Evolutionary conservation across 2,888 invertebrate genomes (phyloP), one percentile per base, ranked within the genome.

Genomic region (Salpingus planirostris): DNA sequence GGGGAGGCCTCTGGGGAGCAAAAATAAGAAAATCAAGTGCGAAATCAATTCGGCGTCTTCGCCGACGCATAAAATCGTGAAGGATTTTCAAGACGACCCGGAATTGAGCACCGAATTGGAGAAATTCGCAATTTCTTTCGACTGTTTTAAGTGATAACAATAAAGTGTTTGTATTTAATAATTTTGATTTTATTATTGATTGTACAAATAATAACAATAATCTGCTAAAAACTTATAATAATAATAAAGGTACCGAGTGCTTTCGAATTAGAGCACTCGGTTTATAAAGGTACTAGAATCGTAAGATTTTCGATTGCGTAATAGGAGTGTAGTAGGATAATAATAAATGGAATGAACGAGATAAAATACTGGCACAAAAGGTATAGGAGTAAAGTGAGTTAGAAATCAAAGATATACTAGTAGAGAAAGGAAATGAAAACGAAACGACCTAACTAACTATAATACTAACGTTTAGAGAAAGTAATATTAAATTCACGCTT

Each of bases 31-130:
- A 27, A 25, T 15, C 38, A 23, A 44, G 36, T 35, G 35, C 10
- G 40, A 31, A 22, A 38, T 35, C 3, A 10, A 8, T 11, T 8
- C 7, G 6, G 18, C 6, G 18, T 6, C 6, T 6, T 6, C 6
- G 18, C 18, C 29, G 6, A 25, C 31, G 7, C 24, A 31, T 15
- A 29, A 31, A 26, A 10, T 38, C 26, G 31, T 38, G 5, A 43
- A 43, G 11, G 62, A 63, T 28, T 65, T 65, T 40, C 55, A 57
- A 15, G 61, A 65, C 38, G 65, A 65, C 51, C 64, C 65, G 0
- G 64, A 65, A 39, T 38, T 65, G 15, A 59, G 52, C 36, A 50
- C 54, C 33, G 63, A 65, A 41, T 45, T 65, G 31, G 59, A 60
- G 30, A 59, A 62, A 42, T 65, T 64, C 42, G 50, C 54, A 8